phyloP scores from a whole-genome alignment of 2,888 invertebrate genomes.

The Asteroscopus sphinx region DNA sequence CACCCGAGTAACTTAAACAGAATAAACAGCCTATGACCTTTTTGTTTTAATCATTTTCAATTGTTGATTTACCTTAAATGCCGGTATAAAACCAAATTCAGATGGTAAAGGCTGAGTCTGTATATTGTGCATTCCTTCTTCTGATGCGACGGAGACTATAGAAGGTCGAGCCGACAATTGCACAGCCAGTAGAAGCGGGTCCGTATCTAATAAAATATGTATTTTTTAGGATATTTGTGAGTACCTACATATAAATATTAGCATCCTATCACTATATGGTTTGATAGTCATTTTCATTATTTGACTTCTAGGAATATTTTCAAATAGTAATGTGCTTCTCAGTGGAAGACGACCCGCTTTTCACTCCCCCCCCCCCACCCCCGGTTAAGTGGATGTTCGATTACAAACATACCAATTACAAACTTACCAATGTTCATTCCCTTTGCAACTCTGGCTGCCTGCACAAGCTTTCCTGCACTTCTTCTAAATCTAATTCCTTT shows the following conservation, averaged over 20 bases:
- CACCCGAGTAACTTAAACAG: too few species aligned
- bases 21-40: too few species aligned
- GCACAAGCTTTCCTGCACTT: constrained; percentile 84
- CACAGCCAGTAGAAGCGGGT: constrained; percentile 84
- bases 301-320: not conserved
- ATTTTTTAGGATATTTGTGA: not conserved
- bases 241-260: not conserved
- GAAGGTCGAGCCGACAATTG: constrained; percentile 86
- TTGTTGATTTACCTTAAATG: constrained; percentile 70
- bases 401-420: too few species aligned
- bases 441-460: constrained; percentile 83
- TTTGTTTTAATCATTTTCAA: too few species aligned
- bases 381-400: too few species aligned
- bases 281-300: not conserved
- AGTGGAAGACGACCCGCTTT: too few species aligned
- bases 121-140: constrained; percentile 81
- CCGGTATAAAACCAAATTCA: constrained; percentile 85
- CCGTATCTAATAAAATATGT: constrained; percentile 73
- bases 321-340: too few species aligned
- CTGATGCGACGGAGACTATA: constrained; percentile 85
- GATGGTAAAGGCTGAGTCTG: constrained; percentile 83
- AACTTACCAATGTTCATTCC: constrained; percentile 84
- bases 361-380: too few species aligned
- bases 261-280: not conserved
- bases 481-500: constrained; percentile 83